Conservation (phyloP, 2,888 invertebrate genomes). For the Limnephilus auricula region DNA sequence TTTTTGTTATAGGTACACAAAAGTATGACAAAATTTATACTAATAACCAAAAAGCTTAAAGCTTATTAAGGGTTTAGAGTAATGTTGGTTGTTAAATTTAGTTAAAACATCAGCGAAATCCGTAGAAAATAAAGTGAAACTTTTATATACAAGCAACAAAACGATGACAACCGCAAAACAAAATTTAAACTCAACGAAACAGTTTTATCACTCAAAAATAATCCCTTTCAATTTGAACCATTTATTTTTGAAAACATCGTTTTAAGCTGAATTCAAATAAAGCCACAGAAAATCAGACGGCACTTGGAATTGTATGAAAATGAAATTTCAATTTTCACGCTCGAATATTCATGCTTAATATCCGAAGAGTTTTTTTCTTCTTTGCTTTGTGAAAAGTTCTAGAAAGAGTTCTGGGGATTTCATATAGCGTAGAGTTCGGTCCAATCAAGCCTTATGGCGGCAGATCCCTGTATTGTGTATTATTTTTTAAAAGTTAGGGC, state of each 20-base stretch:
- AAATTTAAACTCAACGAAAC: neutral
- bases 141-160: neutral
- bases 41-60: neutral
- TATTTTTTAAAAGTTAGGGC: neutral
- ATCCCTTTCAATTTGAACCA: neutral
- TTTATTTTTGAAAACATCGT: neutral
- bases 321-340: conserved; percentile 60
- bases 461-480: neutral
- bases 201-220: neutral
- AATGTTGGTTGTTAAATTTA: neutral
- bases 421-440: neutral
- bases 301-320: conserved; percentile 46
- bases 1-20: no score
- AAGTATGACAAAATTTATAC: no score
- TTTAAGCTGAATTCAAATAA: conserved; percentile 22
- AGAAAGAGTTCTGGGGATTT: neutral
- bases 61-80: neutral
- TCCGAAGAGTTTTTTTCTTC: neutral
- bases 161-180: neutral
- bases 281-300: conserved; percentile 4
- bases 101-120: neutral
- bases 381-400: neutral
- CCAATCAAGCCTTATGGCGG: neutral
- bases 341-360: conserved; percentile 58
- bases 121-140: neutral